Conservation (phyloP, 2,797 vertebrate species). For the Rhyacichthys aspro region DNA sequence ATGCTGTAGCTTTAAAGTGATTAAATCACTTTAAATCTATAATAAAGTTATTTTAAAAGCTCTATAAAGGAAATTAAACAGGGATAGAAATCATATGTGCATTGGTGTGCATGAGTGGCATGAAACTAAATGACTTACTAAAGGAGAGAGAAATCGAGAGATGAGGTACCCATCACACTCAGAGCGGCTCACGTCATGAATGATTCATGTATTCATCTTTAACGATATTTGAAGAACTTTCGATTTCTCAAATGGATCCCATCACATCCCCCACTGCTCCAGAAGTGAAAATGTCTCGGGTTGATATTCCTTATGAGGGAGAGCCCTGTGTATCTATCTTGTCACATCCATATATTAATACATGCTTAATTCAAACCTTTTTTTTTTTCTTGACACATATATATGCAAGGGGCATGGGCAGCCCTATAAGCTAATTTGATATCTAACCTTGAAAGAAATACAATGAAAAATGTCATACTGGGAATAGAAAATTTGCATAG, state of each 20-base stretch:
- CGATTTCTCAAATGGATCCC: slow-evolving; percentile 61
- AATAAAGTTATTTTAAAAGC: neutral
- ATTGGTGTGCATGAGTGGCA: slow-evolving; percentile 6
- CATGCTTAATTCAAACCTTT: slow-evolving; percentile 52
- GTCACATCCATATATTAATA: slow-evolving; percentile 48
- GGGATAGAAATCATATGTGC: neutral
- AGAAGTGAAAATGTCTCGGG: slow-evolving; percentile 31
- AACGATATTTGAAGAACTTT: slow-evolving; percentile 66
- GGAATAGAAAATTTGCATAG: slow-evolving; percentile 51
- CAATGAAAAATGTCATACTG: slow-evolving; percentile 34
- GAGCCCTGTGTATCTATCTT: slow-evolving; percentile 27
- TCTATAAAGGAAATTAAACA: neutral
- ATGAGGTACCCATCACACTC: slow-evolving; percentile 43
- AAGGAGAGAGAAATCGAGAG: slow-evolving; percentile 15
- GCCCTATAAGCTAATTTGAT: slow-evolving; percentile 35
- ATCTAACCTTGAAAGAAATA: slow-evolving; percentile 20
- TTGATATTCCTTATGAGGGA: slow-evolving; percentile 39
- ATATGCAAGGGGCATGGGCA: slow-evolving; percentile 19
- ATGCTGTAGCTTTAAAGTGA: no score
- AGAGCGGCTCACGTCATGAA: slow-evolving; percentile 59
- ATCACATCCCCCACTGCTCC: slow-evolving; percentile 23
- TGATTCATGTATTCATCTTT: slow-evolving; percentile 69
- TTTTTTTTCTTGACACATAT: slow-evolving; percentile 22
- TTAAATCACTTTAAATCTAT: neutral
- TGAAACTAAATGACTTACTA: slow-evolving; percentile 32